Base-by-base conservation (phyloP, 1,140 invertebrate genomes). In the Scaptodrosophila lebanonensis region DNA sequence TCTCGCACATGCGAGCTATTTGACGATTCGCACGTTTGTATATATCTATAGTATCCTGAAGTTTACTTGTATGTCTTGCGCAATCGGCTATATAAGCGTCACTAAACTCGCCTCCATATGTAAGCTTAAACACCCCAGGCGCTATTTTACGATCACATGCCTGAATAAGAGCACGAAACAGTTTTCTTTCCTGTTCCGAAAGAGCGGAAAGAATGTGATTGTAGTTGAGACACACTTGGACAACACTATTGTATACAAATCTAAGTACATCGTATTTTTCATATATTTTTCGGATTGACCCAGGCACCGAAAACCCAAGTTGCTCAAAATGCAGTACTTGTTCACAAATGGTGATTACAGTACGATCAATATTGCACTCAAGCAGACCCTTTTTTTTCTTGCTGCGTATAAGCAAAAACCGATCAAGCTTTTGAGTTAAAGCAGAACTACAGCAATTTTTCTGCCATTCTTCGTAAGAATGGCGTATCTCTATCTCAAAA, bases 51-150 rank as follows among this genome's bases (percentile, higher is more conserved):
- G 94, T 93, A 43, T 92, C 89, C 88, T 93, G 91, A 5, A 91
- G 69, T 89, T 93, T 92, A 42, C 88, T 89, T 29, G 92, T 93
- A 71, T 92, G 89, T 22, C 89, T 87, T 12, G 91, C 90, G 84
- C 94, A 95, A 60, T 95, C 93, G 16, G 90, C 90, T 53, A 95
- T 92, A 85, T 93, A 96, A 30, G 90, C 89, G 79, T 95, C 93
- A 13, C 92, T 91, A 57, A 93, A 90, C 50, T 83, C 82, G 5
- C 70, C 76, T 15, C 91, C 91, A 94, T 94, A 97, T 0, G 91
- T 94, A 3, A 95, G 86, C 85, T 93, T 93, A 17, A 88, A 90
- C 32, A 95, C 88, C 16, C 94, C 94, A 2, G 94, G 93, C 60
- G 92, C 90, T 49, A 95, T 92, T 88, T 94, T 94, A 72, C 91